A percentile compares a stretch with the other conserved stretches of the same genome.
These are phyloP conservation scores for Morone saxatilis DNA, from an alignment of 2,113 vertebrate genomes.

Conservation along the genomic window DNA sequence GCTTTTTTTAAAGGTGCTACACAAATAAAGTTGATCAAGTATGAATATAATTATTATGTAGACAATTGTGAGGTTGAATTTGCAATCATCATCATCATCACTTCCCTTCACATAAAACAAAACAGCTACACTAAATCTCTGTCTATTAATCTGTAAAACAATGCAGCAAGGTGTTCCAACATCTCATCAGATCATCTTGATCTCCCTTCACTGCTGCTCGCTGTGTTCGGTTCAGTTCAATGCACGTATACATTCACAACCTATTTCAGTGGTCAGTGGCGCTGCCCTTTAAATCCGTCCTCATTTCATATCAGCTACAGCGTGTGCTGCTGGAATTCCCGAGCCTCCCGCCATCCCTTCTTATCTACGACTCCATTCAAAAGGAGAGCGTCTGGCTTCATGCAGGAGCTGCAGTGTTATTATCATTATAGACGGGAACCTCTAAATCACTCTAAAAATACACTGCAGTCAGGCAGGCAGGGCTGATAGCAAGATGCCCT, in stretches of 20 bases:
- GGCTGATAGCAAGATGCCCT: slow-evolving; percentile 64
- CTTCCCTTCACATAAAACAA: not conserved
- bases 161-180: not conserved
- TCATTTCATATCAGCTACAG: slow-evolving; percentile 42
- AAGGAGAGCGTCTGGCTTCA: slow-evolving; percentile 40
- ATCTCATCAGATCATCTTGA: not conserved
- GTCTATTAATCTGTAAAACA: slow-evolving; percentile 14
- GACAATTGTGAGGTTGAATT: too few species aligned
- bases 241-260: not conserved
- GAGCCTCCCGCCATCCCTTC: slow-evolving; percentile 21
- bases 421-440: slow-evolving; percentile 72
- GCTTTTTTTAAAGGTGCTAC: too few species aligned
- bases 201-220: not conserved
- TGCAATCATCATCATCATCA: too few species aligned
- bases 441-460: slow-evolving; percentile 81
- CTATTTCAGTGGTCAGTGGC: not conserved
- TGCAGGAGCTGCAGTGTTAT: slow-evolving; percentile 66
- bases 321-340: slow-evolving; percentile 11
- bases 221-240: not conserved
- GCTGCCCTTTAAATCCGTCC: slow-evolving; percentile 43
- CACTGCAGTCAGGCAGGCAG: slow-evolving; percentile 53
- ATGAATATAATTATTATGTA: not conserved
- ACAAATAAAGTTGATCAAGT: too few species aligned
- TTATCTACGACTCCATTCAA: slow-evolving; percentile 64
- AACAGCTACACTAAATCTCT: not conserved